Evolutionary conservation across 2,888 invertebrate genomes (phyloP), one percentile per base, ranked within the genome.

Genomic region (Mythimna pallens): DNA sequence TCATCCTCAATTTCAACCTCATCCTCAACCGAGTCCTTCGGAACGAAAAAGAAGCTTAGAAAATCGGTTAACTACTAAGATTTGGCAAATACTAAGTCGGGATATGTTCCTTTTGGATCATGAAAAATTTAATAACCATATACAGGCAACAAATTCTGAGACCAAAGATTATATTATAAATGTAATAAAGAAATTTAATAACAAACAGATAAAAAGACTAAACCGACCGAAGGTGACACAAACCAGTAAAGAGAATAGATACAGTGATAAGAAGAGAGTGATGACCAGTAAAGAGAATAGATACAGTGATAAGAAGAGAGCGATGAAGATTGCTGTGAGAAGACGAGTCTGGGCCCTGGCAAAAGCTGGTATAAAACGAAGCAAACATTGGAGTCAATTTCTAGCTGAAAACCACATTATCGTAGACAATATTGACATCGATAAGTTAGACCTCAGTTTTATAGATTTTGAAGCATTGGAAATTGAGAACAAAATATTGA

Each of bases 391-490:
- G 87, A 83, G 65, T 67, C 62, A 78, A 52, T 73, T 91, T 43
- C 64, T 89, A 43, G 79, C 79, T 63, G 88, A 89, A 17, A 90
- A 90, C 61, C 70, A 86, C 52, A 89, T 91, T 57, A 70, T 88
- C 65, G 76, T 91, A 47, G 89, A 91, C 25, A 89, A 88, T 62
- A 86, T 91, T 36, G 91, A 90, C 43, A 88, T 90, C 63, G 89
- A 90, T 70, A 84, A 86, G 76, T 67, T 91, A 47, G 86, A 90
- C 65, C 85, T 88, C 30, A 86, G 80, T 73, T 76, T 90, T 0
- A 87, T 90, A 61, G 86, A 91, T 68, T 61, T 91, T 47, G 89
- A 92, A 54, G 87, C 85, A 25, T 75, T 91, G 47, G 88, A 86
- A 9, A 90, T 90, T 50, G 78, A 90, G 75, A 92, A 88, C 67